Percentiles rank a stretch among this genome's conserved stretches.
Evolutionary conservation across 2,888 invertebrate species (phyloP).

Genomic region (Microctonus hyperodae): DNA sequence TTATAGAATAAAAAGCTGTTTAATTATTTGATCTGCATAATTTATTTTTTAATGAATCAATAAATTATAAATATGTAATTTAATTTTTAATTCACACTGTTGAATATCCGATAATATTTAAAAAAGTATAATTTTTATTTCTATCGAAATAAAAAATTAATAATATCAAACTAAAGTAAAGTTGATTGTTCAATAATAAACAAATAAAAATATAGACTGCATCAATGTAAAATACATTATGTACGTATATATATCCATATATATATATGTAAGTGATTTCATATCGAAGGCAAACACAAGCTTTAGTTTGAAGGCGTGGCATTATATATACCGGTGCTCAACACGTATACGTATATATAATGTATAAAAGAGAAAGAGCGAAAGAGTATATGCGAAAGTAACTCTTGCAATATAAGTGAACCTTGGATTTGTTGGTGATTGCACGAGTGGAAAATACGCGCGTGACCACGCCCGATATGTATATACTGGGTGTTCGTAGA

Average conservation of each 20-base stretch:
- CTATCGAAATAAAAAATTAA: too few species aligned
- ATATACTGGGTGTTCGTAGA: conserved; percentile 42
- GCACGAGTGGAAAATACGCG: conserved; percentile 41
- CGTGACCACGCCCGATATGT: conserved; percentile 46
- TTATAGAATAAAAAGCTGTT: neutral
- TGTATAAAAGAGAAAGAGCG: conserved; percentile 4
- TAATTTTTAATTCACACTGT: too few species aligned
- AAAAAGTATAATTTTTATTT: too few species aligned
- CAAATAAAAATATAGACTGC: too few species aligned
- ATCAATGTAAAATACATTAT: neutral
- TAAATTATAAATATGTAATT: neutral
- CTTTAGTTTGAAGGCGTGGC: too few species aligned
- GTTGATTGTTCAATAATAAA: too few species aligned
- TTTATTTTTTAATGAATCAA: neutral
- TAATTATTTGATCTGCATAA: too few species aligned
- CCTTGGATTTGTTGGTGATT: conserved; percentile 42
- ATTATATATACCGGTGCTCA: neutral
- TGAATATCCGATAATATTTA: too few species aligned
- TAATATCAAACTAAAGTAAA: too few species aligned
- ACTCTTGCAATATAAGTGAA: conserved; percentile 26
- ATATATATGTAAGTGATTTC: neutral
- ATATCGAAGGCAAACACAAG: neutral
- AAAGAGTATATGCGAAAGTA: conserved; percentile 37
- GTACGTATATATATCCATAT: too few species aligned
- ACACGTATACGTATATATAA: conserved; percentile 19